Percentiles rank a stretch among this genome's conserved stretches.
phyloP scores from a whole-genome alignment of 2,797 vertebrate species.

The Periparus ater region DNA sequence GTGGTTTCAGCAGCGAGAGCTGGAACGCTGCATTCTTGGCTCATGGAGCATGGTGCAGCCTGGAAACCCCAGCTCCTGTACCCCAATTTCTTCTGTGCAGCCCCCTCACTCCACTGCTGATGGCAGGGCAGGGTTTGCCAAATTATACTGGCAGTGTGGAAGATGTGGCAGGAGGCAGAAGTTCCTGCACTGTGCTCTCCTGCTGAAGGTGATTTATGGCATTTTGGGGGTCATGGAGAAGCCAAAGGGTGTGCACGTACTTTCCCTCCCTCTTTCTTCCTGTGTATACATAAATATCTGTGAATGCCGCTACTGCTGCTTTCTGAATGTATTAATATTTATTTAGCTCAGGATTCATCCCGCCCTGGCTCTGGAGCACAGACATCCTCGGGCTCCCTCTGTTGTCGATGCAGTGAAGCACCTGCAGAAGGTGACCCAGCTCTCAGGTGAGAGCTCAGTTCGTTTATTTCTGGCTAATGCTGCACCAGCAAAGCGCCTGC shows the following conservation, averaged over 20 bases:
- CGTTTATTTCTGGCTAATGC: background rate
- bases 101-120: background rate
- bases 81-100: background rate
- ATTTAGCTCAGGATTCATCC: background rate
- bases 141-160: background rate
- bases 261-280: background rate
- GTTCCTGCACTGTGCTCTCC: background rate
- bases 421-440: constrained; percentile 7
- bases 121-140: background rate
- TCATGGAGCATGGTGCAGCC: background rate
- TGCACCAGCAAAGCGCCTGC: background rate
- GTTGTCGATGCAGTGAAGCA: constrained; percentile 15
- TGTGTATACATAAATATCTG: constrained; percentile 2
- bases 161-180: background rate
- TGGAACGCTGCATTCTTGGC: background rate
- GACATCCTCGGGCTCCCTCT: constrained; percentile 60
- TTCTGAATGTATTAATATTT: background rate
- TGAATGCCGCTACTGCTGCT: background rate
- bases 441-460: background rate
- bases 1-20: background rate
- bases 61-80: background rate
- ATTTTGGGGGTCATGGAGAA: constrained; percentile 1
- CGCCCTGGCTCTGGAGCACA: background rate
- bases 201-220: background rate
- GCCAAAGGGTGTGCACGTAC: background rate